phyloP scores from a whole-genome alignment of 2,888 invertebrate genomes.

The Bunonema sp. region DNA sequence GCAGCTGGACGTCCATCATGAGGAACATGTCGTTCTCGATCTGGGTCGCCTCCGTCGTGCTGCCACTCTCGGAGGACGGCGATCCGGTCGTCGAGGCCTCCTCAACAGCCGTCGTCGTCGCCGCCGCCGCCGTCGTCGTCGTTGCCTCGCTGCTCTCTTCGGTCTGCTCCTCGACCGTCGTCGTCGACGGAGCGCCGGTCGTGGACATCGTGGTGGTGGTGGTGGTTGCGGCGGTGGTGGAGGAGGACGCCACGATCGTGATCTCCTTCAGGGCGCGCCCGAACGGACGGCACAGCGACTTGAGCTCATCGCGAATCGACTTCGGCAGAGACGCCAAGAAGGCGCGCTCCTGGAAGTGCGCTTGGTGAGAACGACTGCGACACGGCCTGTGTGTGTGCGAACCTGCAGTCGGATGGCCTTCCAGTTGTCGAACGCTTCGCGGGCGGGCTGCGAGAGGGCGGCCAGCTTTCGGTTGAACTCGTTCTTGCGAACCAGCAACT shows the following conservation, averaged over 20 bases:
- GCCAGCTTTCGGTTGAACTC: conserved; percentile 23
- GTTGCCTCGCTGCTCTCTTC: too few species aligned
- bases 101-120: too few species aligned
- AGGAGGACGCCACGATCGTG: neutral
- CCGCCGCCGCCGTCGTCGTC: too few species aligned
- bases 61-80: too few species aligned
- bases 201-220: conserved; percentile 1
- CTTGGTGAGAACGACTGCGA: neutral
- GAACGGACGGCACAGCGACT: conserved; percentile 15
- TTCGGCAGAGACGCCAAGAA: conserved; percentile 28
- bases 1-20: too few species aligned
- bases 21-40: too few species aligned
- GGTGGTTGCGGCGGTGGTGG: conserved; percentile 5
- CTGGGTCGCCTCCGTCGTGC: too few species aligned
- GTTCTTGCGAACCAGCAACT: conserved; percentile 23
- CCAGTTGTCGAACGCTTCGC: conserved; percentile 33
- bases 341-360: conserved; percentile 15
- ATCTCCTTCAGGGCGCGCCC: conserved; percentile 7
- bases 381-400: neutral
- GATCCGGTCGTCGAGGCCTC: too few species aligned
- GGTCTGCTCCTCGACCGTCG: conserved; percentile 3
- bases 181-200: neutral
- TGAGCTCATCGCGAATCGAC: conserved; percentile 27
- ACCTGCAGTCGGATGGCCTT: conserved; percentile 28
- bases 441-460: conserved; percentile 24